These are phyloP conservation scores for Limnodromus scolopaceus DNA, from an alignment of 2,797 vertebrate genomes.

Conservation along the genomic window DNA sequence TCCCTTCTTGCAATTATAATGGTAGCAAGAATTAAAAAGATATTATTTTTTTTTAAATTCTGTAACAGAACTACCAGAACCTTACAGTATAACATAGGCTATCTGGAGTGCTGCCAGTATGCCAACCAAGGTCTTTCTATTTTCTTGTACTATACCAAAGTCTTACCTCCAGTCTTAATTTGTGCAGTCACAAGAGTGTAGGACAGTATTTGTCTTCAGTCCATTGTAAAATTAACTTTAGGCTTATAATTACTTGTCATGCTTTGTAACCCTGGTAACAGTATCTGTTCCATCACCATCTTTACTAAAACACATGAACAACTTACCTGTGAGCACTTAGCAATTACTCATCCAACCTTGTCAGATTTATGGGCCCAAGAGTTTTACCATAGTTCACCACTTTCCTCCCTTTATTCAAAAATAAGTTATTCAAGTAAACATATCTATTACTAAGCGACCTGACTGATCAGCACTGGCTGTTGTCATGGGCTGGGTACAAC, in stretches of 20 bases:
- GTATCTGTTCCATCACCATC: neutral
- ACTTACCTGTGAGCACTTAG: neutral
- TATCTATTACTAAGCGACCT: neutral
- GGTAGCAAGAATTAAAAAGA: neutral
- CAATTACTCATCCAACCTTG: neutral
- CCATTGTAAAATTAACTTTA: slow-evolving; percentile 3
- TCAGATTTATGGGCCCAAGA: neutral
- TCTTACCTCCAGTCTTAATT: neutral
- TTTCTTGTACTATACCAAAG: neutral
- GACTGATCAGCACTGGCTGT: neutral
- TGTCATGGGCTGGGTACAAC: neutral
- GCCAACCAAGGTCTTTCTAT: neutral
- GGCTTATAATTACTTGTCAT: neutral
- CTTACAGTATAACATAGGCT: neutral
- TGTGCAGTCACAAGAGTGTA: neutral
- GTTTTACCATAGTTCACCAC: neutral
- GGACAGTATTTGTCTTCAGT: neutral
- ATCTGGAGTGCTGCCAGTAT: neutral
- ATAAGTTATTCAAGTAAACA: neutral
- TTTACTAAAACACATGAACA: neutral
- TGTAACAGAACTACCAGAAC: neutral
- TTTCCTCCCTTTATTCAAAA: neutral
- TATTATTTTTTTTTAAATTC: neutral
- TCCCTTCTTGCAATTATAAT: neutral
- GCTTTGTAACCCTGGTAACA: neutral